phyloP scores from a whole-genome alignment of 2,113 vertebrate species.

The Oryzias javanicus region DNA sequence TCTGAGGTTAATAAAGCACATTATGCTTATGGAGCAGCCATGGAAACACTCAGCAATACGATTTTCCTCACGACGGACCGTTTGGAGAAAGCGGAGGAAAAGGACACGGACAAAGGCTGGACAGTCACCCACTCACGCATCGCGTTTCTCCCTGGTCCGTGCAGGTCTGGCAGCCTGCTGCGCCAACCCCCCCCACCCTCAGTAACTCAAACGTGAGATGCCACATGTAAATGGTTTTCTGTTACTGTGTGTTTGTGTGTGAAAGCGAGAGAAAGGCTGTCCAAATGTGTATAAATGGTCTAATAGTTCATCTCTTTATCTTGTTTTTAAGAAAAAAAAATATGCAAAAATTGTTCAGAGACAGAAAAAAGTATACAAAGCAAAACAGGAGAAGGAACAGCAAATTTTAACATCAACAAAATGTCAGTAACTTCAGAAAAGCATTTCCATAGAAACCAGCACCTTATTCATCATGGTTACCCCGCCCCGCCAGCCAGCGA shows the following conservation, averaged over 20 bases:
- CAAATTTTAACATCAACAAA: constrained; percentile 38
- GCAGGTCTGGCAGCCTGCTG: constrained; percentile 22
- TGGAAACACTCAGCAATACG: constrained; percentile 60
- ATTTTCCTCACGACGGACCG: constrained; percentile 27
- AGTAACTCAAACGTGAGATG: constrained; percentile 33
- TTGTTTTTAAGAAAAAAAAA: constrained; percentile 39
- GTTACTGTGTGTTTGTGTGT: constrained; percentile 24
- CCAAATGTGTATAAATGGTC: constrained; percentile 42
- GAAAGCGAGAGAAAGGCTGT: constrained; percentile 11
- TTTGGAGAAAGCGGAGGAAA: constrained; percentile 8
- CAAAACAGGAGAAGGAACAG: constrained; percentile 55
- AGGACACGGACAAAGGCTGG: constrained; percentile 9
- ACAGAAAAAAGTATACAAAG: constrained; percentile 53
- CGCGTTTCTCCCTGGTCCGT: constrained; percentile 4
- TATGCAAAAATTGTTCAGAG: constrained; percentile 22
- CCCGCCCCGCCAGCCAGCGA: constrained; percentile 48
- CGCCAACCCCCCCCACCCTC: constrained; percentile 15
- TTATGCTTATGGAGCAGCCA: constrained; percentile 39
- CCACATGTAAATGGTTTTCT: constrained; percentile 34
- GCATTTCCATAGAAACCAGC: constrained; percentile 72
- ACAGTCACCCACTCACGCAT: constrained; percentile 32
- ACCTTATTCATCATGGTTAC: constrained; percentile 72
- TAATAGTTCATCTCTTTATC: constrained; percentile 49
- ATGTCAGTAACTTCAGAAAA: constrained; percentile 56
- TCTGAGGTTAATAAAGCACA: constrained; percentile 61